phyloP scores from a whole-genome alignment of 2,797 vertebrate genomes.

The Balearica regulorum region DNA sequence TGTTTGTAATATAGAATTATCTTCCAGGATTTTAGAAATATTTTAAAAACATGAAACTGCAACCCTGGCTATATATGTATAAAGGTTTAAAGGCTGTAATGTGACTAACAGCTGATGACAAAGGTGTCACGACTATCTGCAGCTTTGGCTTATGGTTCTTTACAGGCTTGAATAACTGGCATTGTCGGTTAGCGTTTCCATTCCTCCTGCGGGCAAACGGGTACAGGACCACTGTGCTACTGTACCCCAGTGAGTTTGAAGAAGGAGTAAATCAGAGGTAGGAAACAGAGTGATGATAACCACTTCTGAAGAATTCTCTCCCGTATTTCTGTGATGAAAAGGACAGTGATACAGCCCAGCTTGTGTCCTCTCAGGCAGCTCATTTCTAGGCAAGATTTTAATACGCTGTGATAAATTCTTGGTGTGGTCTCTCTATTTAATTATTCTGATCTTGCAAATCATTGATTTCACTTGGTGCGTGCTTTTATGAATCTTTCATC shows the following conservation, averaged over 20 bases:
- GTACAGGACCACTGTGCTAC: not conserved
- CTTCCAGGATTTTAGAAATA: not conserved
- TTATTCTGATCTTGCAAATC: not conserved
- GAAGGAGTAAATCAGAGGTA: not conserved
- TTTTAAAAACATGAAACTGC: not conserved
- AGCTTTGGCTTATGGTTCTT: not conserved
- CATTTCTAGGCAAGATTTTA: not conserved
- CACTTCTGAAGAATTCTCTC: not conserved
- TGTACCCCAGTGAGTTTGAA: not conserved
- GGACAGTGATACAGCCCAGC: not conserved
- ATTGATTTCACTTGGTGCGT: not conserved
- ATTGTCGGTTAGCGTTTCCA: not conserved
- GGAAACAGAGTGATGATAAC: not conserved
- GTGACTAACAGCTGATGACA: not conserved
- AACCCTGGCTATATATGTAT: not conserved
- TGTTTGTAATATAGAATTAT: not conserved
- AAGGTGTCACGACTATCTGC: not conserved
- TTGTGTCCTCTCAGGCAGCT: not conserved
- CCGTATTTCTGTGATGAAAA: not conserved
- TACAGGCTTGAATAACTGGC: not conserved
- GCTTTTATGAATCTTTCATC: not conserved
- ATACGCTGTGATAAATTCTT: not conserved
- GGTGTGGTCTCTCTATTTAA: not conserved
- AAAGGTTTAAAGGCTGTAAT: not conserved
- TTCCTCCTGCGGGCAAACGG: not conserved